Conservation (phyloP, 2,113 vertebrate species). For the Trochalopteron elliotii region DNA sequence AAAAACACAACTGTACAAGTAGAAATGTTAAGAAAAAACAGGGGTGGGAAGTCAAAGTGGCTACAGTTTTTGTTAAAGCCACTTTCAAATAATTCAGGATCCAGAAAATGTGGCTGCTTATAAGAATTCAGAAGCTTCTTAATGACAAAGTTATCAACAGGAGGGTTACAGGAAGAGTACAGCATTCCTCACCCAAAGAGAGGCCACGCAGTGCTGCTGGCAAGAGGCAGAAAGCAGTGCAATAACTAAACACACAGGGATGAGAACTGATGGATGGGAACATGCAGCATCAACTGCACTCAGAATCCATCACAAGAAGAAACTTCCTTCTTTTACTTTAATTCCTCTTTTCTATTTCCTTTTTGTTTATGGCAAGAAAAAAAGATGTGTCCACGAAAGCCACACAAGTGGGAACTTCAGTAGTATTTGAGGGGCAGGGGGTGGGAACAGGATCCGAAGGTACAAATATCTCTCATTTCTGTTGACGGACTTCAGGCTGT, state of each 20-base stretch:
- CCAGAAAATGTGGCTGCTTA: not conserved
- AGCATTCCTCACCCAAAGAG: not conserved
- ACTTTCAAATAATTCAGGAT: not conserved
- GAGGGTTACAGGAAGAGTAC: not conserved
- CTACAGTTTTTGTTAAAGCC: not conserved
- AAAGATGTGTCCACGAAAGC: not conserved
- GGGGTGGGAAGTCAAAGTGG: not conserved
- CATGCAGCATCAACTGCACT: accelerated
- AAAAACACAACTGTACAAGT: not conserved
- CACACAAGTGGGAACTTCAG: not conserved
- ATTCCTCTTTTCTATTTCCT: not conserved
- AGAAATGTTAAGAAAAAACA: not conserved
- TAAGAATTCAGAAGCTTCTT: not conserved
- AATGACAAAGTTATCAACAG: not conserved
- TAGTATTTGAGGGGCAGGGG: not conserved
- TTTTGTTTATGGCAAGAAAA: not conserved
- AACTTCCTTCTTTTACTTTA: not conserved
- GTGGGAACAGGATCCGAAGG: not conserved
- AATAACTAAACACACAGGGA: not conserved
- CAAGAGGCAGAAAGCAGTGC: not conserved
- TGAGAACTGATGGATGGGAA: not conserved
- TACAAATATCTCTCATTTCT: not conserved
- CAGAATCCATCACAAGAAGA: not conserved
- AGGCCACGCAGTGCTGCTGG: accelerated
- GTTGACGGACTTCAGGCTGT: not conserved